A percentile compares a stretch with the other conserved stretches of the same genome.
Evolutionary conservation across 2,113 vertebrate species (phyloP).

Genomic region (Carassius carassius): DNA sequence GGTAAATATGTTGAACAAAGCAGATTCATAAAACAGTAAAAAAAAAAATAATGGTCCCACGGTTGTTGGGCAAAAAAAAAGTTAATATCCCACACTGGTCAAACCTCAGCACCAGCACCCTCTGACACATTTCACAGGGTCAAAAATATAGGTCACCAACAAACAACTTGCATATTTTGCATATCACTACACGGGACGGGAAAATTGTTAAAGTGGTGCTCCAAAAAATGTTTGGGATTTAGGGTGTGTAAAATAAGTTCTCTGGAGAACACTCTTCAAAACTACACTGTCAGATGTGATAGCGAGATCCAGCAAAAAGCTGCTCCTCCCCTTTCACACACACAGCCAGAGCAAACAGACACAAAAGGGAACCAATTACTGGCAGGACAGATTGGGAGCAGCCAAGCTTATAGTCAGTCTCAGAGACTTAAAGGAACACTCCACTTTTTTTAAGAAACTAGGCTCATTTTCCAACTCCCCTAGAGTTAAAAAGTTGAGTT

Average conservation of each 20-base stretch:
- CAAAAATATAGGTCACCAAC: conserved; percentile 71
- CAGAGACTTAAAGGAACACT: not conserved
- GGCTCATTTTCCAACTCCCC: too few relatives aligned
- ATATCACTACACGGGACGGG: conserved; percentile 29
- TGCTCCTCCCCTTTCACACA: conserved; percentile 24
- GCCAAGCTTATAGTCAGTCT: not conserved
- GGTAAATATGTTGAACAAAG: not conserved
- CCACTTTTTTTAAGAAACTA: too few relatives aligned
- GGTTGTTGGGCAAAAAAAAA: not conserved
- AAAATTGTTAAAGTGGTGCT: not conserved
- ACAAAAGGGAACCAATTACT: conserved; percentile 29
- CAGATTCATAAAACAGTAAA: too few relatives aligned
- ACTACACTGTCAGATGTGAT: not conserved
- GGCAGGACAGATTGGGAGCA: conserved; percentile 9
- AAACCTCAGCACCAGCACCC: not conserved
- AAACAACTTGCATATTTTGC: conserved; percentile 52
- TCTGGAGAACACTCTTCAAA: conserved; percentile 5
- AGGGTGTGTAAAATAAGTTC: not conserved
- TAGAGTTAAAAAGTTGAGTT: too few relatives aligned
- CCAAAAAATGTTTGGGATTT: not conserved
- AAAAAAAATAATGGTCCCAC: not conserved
- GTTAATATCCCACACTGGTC: not conserved
- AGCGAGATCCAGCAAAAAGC: not conserved
- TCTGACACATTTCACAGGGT: conserved; percentile 22
- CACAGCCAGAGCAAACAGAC: conserved; percentile 38